phyloP scores from a whole-genome alignment of 2,113 vertebrate genomes.

The Turnix velox region DNA sequence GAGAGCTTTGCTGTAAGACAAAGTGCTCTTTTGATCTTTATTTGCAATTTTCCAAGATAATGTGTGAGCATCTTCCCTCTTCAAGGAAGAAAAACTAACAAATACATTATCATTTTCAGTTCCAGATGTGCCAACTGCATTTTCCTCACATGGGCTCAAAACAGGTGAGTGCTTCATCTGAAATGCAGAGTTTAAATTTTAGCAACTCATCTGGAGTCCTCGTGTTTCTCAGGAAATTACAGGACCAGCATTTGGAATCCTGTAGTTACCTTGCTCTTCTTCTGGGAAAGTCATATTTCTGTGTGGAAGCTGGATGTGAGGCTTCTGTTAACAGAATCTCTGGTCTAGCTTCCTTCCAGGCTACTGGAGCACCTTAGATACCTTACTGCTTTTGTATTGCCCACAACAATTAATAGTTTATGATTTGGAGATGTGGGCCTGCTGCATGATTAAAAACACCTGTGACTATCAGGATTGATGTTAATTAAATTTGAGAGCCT shows the following conservation, averaged over 20 bases:
- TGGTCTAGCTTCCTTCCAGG: neutral
- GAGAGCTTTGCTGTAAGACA: rapidly evolving
- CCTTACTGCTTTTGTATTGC: neutral
- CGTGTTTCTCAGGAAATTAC: rapidly evolving
- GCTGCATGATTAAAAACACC: rapidly evolving
- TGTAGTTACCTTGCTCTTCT: rapidly evolving
- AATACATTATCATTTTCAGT: neutral
- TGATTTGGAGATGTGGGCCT: neutral
- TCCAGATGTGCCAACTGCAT: rapidly evolving
- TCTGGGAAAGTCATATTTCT: neutral
- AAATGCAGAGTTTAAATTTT: rapidly evolving
- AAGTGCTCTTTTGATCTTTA: neutral
- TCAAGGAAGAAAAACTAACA: rapidly evolving
- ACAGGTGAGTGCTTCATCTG: neutral
- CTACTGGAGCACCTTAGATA: rapidly evolving
- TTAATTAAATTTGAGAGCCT: constrained; percentile 13
- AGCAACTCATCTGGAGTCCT: neutral
- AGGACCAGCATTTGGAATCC: neutral
- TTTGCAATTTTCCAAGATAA: neutral
- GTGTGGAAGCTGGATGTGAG: neutral
- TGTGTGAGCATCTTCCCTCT: rapidly evolving
- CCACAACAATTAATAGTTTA: neutral
- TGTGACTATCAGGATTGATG: rapidly evolving
- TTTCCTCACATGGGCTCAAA: rapidly evolving
- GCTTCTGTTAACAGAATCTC: neutral